A percentile compares a stretch with the other conserved stretches of the same genome.
These are phyloP conservation scores for Drosophila diplacantha DNA, from an alignment of 2,888 invertebrate genomes.

Conservation along the genomic window DNA sequence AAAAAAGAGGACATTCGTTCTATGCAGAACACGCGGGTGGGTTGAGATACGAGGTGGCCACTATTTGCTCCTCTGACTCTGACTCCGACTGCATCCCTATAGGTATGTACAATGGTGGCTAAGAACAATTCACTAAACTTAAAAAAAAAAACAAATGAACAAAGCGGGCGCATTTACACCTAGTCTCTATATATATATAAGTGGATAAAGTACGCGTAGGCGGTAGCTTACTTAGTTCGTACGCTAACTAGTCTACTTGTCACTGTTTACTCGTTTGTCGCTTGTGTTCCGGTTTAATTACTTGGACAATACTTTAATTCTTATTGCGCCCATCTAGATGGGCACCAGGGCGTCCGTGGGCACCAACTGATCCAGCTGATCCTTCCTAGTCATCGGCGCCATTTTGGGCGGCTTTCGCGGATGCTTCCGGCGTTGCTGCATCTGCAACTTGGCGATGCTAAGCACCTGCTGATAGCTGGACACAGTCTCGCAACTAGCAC, in stretches of 20 bases:
- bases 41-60: constrained; percentile 37
- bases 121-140: constrained; percentile 19
- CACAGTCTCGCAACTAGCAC: constrained; percentile 62
- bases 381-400: constrained; percentile 11
- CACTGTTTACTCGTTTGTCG: constrained; percentile 71
- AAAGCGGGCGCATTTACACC: constrained; percentile 16
- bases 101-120: constrained; percentile 23
- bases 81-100: constrained; percentile 12
- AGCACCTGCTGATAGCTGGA: constrained; percentile 73
- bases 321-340: constrained; percentile 34
- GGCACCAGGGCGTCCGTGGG: constrained; percentile 62
- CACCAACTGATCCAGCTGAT: constrained; percentile 30
- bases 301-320: constrained; percentile 50
- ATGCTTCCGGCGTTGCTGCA: constrained; percentile 76
- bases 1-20: constrained; percentile 24
- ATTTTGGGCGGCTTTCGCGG: constrained; percentile 75
- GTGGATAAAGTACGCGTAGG: constrained; percentile 17
- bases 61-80: constrained; percentile 12
- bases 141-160: constrained; percentile 30
- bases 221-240: constrained; percentile 32
- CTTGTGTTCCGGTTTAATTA: constrained; percentile 44
- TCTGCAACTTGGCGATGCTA: constrained; percentile 70
- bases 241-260: constrained; percentile 59
- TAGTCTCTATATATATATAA: constrained; percentile 11
- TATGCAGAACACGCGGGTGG: constrained; percentile 36